phyloP scores from a whole-genome alignment of 1,140 invertebrate genomes.

The Octopus bimaculoides region DNA sequence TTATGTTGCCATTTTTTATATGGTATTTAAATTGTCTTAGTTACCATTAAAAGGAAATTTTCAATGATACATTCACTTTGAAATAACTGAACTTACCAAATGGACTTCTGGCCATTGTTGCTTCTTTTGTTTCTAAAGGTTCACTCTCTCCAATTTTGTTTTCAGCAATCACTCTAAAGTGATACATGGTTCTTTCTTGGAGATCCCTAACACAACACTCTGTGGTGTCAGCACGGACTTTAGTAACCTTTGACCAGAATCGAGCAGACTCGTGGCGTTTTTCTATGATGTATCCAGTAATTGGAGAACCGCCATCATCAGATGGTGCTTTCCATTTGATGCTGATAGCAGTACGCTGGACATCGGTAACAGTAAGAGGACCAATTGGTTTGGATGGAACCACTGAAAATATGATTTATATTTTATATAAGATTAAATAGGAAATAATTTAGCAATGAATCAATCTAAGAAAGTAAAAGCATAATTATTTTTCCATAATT shows the following conservation, averaged over 20 bases:
- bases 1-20: background rate
- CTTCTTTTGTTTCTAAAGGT: slow-evolving; percentile 72
- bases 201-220: slow-evolving; percentile 87
- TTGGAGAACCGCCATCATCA: slow-evolving; percentile 62
- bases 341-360: slow-evolving; percentile 29
- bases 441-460: too few species aligned
- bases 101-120: slow-evolving; percentile 87
- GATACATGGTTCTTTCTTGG: slow-evolving; percentile 83
- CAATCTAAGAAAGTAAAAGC: too few species aligned
- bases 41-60: too few species aligned
- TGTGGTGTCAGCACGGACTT: slow-evolving; percentile 27
- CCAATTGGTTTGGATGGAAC: slow-evolving; percentile 76
- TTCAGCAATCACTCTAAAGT: slow-evolving; percentile 92
- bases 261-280: slow-evolving; percentile 65
- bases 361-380: slow-evolving; percentile 68
- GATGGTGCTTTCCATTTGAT: slow-evolving; percentile 34
- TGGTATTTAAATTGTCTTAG: background rate
- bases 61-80: background rate
- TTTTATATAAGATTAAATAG: too few species aligned
- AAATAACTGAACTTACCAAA: slow-evolving; percentile 72
- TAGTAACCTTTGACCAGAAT: slow-evolving; percentile 82
- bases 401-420: background rate
- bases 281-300: slow-evolving; percentile 51
- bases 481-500: too few species aligned
- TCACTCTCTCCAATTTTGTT: slow-evolving; percentile 96